Conservation (phyloP, 2,888 invertebrate species). For the Crioceris asparagi region DNA sequence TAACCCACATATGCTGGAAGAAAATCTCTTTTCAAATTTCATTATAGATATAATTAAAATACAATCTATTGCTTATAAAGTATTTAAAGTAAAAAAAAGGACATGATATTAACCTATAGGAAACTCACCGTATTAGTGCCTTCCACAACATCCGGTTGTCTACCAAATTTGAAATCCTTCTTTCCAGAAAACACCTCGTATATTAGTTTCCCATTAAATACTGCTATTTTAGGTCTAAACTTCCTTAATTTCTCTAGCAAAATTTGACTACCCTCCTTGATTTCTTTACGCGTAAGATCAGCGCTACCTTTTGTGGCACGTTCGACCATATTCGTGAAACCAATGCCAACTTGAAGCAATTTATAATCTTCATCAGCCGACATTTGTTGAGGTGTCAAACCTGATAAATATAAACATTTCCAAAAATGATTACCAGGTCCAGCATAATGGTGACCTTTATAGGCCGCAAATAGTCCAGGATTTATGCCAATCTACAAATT, state of each 20-base stretch:
- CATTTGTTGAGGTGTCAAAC: slow-evolving; percentile 89
- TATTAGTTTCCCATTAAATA: slow-evolving; percentile 97
- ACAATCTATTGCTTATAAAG: no score
- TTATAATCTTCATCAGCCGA: slow-evolving; percentile 94
- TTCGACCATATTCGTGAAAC: slow-evolving; percentile 96
- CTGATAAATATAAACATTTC: slow-evolving; percentile 93
- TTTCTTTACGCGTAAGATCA: slow-evolving; percentile 87
- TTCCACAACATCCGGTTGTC: slow-evolving; percentile 86
- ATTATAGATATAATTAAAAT: no score
- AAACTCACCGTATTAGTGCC: slow-evolving; percentile 83
- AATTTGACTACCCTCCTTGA: slow-evolving; percentile 84
- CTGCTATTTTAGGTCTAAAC: slow-evolving; percentile 92
- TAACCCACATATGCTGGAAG: slow-evolving; percentile 92
- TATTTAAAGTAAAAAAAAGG: neutral
- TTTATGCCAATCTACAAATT: slow-evolving; percentile 99
- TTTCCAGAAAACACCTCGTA: slow-evolving; percentile 96
- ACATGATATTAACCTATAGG: neutral
- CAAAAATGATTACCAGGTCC: slow-evolving; percentile 99
- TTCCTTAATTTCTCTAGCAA: slow-evolving; percentile 81
- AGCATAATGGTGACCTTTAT: slow-evolving; percentile 97
- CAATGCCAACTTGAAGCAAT: slow-evolving; percentile 86
- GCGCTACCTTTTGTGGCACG: slow-evolving; percentile 93
- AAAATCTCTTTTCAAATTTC: slow-evolving; percentile 12
- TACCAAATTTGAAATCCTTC: slow-evolving; percentile 93
- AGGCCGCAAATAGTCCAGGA: slow-evolving; percentile 93